phyloP scores from a whole-genome alignment of 1,140 invertebrate species.

The Drosophila kepulauana region DNA sequence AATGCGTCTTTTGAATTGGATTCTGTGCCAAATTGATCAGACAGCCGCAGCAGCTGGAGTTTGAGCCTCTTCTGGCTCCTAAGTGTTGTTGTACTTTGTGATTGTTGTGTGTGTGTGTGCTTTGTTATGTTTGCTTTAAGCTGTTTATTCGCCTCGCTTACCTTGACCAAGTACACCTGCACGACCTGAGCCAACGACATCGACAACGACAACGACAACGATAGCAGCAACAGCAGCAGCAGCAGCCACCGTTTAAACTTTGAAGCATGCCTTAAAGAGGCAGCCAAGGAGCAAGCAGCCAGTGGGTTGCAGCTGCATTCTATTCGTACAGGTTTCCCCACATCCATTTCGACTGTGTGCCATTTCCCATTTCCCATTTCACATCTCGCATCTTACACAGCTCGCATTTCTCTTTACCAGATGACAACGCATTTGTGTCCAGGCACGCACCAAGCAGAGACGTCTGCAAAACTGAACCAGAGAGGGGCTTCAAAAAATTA shows the following conservation, averaged over 20 bases:
- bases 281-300: neutral
- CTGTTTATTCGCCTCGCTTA: slow-evolving; percentile 40
- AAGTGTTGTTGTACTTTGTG: slow-evolving; percentile 8
- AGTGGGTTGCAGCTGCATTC: slow-evolving; percentile 10
- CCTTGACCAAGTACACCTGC: slow-evolving; percentile 74
- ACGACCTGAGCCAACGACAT: slow-evolving; percentile 3
- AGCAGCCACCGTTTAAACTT: too few relatives aligned
- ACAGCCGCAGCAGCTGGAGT: slow-evolving; percentile 2
- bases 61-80: neutral
- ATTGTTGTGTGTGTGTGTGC: slow-evolving; percentile 7
- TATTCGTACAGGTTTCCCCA: slow-evolving; percentile 28
- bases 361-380: slow-evolving; percentile 14
- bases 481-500: neutral
- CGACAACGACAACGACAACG: too few relatives aligned
- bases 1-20: slow-evolving; percentile 30
- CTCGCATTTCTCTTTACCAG: slow-evolving; percentile 26
- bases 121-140: slow-evolving; percentile 5
- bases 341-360: slow-evolving; percentile 6
- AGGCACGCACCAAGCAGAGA: slow-evolving; percentile 4
- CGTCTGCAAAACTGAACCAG: neutral
- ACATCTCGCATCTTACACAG: neutral
- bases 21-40: slow-evolving; percentile 35
- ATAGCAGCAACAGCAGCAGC: too few relatives aligned
- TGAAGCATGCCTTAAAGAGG: neutral
- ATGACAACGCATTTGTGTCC: slow-evolving; percentile 23